Evolutionary conservation across 2,888 invertebrate genomes (phyloP), one percentile per base, ranked within the genome.

Genomic region (Seladonia tumulorum): DNA sequence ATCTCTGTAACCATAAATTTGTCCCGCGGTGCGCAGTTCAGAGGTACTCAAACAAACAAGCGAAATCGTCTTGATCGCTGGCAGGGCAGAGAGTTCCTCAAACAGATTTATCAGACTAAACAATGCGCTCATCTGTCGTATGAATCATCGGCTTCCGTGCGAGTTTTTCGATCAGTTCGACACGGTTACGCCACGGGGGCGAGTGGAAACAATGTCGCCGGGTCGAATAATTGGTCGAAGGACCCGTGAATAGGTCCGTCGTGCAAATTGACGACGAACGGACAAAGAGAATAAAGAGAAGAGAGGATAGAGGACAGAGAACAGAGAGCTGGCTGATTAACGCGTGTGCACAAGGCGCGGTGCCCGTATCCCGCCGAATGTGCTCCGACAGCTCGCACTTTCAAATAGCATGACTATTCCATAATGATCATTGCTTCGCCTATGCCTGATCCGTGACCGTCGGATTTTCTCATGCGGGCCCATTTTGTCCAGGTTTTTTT

Each of bases 191-290:
- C 18, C 22, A 63, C 63, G 63, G 68, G 68, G 63, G 47, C 63
- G 75, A 70, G 49, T 66, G 39, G 71, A 82, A 76, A 79, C 76
- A 57, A 63, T 82, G 76, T 53, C 79, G 71, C 77, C 77, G 73
- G 85, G 39, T 35, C 70, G 76, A 42, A 81, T 78, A 83, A 88
- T 80, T 83, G 86, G 81, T 81, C 73, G 75, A 83, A 85, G 86
- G 82, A 53, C 63, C 78, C 81, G 42, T 75, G 80, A 86, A 77
- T 79, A 80, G 76, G 70, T 71, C 70, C 72, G 68, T 39, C 79
- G 82, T 79, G 82, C 83, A 91, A 91, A 92, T 91, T 91, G 91
- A 87, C 88, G 87, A 92, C 92, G 89, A 93, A 93, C 91, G 85
- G 85, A 71, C 74, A 57, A 57, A 57, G 57, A 57, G n/a, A 57